Conservation (phyloP, 2,797 vertebrate genomes). For the Coilia nasus region DNA sequence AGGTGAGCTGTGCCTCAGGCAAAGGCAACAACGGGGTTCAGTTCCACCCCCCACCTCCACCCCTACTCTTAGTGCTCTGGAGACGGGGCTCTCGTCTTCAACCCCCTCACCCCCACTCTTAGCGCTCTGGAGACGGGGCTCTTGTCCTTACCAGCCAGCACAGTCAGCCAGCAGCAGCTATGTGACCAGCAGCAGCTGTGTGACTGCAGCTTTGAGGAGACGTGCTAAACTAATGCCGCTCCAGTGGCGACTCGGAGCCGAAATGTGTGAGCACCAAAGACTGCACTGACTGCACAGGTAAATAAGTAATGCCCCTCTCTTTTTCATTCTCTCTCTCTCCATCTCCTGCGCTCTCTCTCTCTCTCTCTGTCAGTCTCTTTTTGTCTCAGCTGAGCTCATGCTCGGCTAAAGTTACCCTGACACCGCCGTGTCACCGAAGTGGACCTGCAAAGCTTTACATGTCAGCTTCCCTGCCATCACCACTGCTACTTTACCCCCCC, state of each 20-base stretch:
- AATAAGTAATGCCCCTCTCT: constrained; percentile 47
- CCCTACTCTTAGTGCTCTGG: too few relatives aligned
- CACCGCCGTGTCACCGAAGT: constrained; percentile 58
- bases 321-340: background rate
- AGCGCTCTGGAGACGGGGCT: too few relatives aligned
- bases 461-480: background rate
- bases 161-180: background rate
- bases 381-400: constrained; percentile 57
- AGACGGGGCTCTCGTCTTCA: too few relatives aligned
- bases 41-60: too few relatives aligned
- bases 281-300: constrained; percentile 24
- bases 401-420: constrained; percentile 62
- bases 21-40: too few relatives aligned
- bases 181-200: too few relatives aligned
- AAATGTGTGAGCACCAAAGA: background rate
- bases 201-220: background rate
- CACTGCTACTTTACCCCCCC: background rate
- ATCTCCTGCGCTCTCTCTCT: background rate
- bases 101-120: too few relatives aligned
- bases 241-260: background rate
- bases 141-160: background rate
- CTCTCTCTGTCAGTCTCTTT: constrained; percentile 31
- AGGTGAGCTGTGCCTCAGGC: too few relatives aligned
- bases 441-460: constrained; percentile 12
- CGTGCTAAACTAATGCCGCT: background rate